Evolutionary conservation across 2,113 vertebrate species (phyloP).

Genomic region (Lamprotornis superbus): DNA sequence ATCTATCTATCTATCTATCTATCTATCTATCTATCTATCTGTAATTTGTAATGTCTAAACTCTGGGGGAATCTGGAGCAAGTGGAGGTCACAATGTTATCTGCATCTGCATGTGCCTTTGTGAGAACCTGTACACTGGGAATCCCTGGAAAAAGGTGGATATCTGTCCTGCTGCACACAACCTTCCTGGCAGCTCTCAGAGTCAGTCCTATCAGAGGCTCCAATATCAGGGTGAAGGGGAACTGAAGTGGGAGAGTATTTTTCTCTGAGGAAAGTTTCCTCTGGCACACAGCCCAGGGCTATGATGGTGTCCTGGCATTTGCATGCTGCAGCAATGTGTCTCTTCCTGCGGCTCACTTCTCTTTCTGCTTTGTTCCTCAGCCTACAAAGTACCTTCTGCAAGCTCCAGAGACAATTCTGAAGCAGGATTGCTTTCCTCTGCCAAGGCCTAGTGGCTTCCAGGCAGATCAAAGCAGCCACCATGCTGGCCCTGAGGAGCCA

Average conservation of each 20-base stretch:
- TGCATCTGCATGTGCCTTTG: not conserved
- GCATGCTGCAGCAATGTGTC: not conserved
- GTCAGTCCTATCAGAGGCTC: not conserved
- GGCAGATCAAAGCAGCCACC: constrained; percentile 28
- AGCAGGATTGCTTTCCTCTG: not conserved
- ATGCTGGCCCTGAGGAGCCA: not conserved
- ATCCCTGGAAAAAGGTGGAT: not conserved
- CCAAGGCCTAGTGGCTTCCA: not conserved
- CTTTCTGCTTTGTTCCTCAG: not conserved
- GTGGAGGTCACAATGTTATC: not conserved
- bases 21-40: too few relatives aligned
- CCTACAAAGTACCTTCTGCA: not conserved
- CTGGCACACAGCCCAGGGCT: not conserved
- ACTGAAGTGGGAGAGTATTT: not conserved
- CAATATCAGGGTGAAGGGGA: not conserved
- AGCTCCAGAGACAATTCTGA: constrained; percentile 3
- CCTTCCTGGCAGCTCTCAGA: not conserved
- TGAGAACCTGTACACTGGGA: not conserved
- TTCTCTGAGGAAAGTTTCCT: not conserved
- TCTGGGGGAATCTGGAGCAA: not conserved
- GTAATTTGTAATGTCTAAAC: not conserved
- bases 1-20: too few relatives aligned
- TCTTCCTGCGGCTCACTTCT: not conserved
- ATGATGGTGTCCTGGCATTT: not conserved
- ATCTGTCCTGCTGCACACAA: not conserved